These are phyloP conservation scores for Lithodes maja DNA, from an alignment of 2,888 invertebrate genomes.

Conservation along the genomic window DNA sequence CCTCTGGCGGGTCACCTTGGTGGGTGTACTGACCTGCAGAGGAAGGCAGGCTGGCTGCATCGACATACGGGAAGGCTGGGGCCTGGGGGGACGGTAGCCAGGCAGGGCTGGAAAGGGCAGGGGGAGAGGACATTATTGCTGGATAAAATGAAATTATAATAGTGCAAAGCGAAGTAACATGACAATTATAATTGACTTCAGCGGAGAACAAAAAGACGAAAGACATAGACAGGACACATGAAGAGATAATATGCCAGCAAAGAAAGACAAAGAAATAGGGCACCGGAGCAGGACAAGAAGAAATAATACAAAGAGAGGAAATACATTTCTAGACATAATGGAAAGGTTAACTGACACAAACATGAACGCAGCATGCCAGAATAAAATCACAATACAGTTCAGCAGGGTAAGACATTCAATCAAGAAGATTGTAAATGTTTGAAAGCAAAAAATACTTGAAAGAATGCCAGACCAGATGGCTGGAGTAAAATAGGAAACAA, in stretches of 20 bases:
- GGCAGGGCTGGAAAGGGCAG: background rate
- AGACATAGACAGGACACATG: background rate
- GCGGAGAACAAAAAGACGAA: background rate
- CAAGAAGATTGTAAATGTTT: no score
- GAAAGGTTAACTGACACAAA: no score
- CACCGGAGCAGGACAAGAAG: no score
- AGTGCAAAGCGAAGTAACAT: background rate
- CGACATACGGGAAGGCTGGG: background rate
- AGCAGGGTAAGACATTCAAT: no score
- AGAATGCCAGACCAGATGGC: no score
- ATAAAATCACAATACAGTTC: no score
- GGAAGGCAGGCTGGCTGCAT: background rate
- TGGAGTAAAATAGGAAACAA: no score
- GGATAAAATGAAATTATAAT: background rate
- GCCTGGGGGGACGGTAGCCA: background rate
- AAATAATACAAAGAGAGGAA: no score
- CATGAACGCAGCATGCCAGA: no score
- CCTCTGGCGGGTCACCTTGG: slow-evolving; percentile 19
- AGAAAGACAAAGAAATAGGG: background rate
- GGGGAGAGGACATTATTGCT: background rate
- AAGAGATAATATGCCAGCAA: background rate
- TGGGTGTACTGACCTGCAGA: background rate
- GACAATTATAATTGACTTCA: background rate
- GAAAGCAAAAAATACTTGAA: no score
- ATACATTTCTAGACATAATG: no score